These are phyloP conservation scores for Pseudanteris insignis DNA, from an alignment of 2,888 invertebrate genomes.

Conservation along the genomic window DNA sequence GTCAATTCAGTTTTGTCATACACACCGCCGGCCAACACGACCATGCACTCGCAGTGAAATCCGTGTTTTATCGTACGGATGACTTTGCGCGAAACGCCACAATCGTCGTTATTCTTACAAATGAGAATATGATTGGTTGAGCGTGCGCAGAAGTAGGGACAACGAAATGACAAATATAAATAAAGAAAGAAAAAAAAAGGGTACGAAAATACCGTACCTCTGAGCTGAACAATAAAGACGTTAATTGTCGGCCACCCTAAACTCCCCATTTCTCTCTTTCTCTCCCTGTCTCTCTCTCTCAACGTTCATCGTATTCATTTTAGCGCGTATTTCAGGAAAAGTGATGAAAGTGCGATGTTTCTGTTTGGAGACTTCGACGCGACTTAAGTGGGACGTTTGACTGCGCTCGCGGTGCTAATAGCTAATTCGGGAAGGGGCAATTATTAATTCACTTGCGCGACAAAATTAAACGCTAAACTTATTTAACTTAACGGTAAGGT, in stretches of 20 bases:
- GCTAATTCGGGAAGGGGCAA: background rate
- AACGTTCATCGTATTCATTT: background rate
- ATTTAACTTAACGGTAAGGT: slow-evolving; percentile 6
- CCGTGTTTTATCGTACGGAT: slow-evolving; percentile 19
- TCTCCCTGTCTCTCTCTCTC: no score
- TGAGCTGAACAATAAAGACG: no score
- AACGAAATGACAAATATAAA: no score
- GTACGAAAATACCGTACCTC: no score
- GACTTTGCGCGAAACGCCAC: slow-evolving; percentile 4
- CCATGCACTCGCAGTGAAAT: slow-evolving; percentile 18
- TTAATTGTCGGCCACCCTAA: no score
- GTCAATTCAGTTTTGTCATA: slow-evolving; percentile 36
- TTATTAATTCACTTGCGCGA: background rate
- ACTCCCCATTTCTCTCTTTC: no score
- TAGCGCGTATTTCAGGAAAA: background rate
- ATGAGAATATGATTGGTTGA: no score
- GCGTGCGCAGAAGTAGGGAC: no score
- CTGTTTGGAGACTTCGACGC: background rate
- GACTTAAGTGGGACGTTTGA: background rate
- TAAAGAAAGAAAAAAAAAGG: slow-evolving; percentile 3
- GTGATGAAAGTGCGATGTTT: slow-evolving; percentile 6
- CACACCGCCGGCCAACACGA: slow-evolving; percentile 13
- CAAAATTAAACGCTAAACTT: slow-evolving; percentile 7
- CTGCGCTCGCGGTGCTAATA: no score
- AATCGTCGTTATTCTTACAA: slow-evolving; percentile 12